Conservation (phyloP, 2,113 vertebrate species). For the Anser brachyrhynchus region DNA sequence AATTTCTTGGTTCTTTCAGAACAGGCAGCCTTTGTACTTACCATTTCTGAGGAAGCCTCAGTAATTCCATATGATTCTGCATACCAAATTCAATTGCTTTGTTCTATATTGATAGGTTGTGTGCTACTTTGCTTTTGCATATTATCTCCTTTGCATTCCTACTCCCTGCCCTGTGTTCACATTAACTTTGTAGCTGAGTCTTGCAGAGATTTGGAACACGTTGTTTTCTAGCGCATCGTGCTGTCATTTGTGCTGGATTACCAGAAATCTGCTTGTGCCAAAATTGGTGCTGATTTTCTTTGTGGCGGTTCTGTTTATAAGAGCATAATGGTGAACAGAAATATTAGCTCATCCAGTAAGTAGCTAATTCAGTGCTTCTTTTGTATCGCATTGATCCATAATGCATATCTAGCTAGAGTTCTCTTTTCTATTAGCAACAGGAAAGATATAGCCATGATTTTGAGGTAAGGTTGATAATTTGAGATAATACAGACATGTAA, state of each 20-base stretch:
- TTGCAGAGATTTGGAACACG: neutral
- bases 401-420: neutral
- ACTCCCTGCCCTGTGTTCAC: neutral
- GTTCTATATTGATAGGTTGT: neutral
- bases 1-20: neutral
- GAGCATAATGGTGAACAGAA: neutral
- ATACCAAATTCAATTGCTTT: neutral
- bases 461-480: neutral
- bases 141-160: neutral
- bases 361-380: neutral
- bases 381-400: accelerated
- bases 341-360: neutral
- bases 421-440: neutral
- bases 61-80: neutral
- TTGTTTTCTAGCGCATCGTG: neutral
- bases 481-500: neutral
- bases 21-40: neutral
- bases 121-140: neutral
- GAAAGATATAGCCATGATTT: neutral
- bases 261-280: neutral
- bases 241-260: neutral
- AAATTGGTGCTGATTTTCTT: neutral
- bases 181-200: neutral
- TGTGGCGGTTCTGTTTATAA: neutral
- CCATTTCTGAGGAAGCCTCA: neutral